These are phyloP conservation scores for Neodontobutis hainanensis DNA, from an alignment of 2,113 vertebrate genomes.

Conservation along the genomic window DNA sequence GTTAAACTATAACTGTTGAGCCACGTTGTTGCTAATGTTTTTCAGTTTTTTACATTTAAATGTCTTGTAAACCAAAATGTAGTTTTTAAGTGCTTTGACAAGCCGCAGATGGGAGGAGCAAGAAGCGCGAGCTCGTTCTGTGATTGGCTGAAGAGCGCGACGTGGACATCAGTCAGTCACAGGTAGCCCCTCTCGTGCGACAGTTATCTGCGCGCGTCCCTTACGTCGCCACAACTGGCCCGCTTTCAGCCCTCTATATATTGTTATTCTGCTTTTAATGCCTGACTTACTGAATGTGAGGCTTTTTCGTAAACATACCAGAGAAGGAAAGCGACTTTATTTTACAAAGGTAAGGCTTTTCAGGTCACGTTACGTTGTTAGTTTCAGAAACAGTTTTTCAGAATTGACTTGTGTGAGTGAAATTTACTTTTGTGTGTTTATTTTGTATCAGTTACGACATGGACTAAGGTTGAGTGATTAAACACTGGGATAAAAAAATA, in stretches of 20 bases:
- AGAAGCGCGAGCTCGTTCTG: constrained; percentile 10
- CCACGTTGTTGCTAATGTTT: background rate
- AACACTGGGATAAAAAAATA: constrained; percentile 30
- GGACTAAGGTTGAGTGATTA: constrained; percentile 14
- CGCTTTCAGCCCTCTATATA: constrained; percentile 2
- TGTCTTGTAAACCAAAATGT: background rate
- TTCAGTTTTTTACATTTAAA: background rate
- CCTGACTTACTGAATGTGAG: constrained; percentile 12
- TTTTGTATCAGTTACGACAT: constrained; percentile 18
- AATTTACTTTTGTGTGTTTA: constrained; percentile 5
- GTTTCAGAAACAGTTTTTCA: background rate
- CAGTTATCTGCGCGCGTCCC: constrained; percentile 47
- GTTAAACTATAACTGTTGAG: too few species aligned
- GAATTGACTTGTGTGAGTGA: background rate
- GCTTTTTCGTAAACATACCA: constrained; percentile 12
- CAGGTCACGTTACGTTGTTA: background rate
- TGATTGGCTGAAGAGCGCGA: constrained; percentile 78
- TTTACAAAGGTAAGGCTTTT: constrained; percentile 42
- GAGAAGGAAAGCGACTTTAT: constrained; percentile 17
- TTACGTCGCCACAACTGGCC: constrained; percentile 8
- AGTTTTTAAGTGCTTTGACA: background rate
- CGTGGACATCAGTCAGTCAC: constrained; percentile 77
- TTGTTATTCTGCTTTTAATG: constrained; percentile 17
- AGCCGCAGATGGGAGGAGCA: background rate
- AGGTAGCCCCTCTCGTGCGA: constrained; percentile 72